Conservation (phyloP, 2,113 vertebrate species). For the Ammodytes marinus region DNA sequence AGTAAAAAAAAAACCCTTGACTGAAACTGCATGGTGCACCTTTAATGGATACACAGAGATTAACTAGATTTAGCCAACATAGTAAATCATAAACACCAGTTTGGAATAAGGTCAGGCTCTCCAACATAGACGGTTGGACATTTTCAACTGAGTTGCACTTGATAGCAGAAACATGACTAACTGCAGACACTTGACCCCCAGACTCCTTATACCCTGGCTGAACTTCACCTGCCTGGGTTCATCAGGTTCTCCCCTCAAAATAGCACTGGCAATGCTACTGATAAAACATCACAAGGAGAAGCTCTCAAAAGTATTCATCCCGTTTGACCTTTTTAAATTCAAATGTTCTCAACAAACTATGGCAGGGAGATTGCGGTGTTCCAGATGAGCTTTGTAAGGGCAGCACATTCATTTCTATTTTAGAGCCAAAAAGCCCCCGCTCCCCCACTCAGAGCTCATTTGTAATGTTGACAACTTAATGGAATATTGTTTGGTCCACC, state of each 20-base stretch:
- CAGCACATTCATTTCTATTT: background rate
- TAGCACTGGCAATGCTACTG: background rate
- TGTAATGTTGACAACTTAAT: conserved; percentile 4
- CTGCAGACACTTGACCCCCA: conserved; percentile 3
- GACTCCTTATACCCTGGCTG: background rate
- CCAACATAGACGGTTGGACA: background rate
- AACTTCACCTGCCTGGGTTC: background rate
- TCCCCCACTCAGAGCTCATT: conserved; percentile 1
- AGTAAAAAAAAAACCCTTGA: too few relatives aligned
- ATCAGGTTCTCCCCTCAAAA: background rate
- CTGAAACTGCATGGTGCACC: too few relatives aligned
- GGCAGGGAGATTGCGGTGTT: background rate
- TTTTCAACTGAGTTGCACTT: background rate
- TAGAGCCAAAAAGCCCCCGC: background rate
- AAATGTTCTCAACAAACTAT: background rate
- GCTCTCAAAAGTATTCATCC: background rate
- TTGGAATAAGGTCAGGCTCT: background rate
- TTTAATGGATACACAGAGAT: background rate
- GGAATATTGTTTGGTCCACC: background rate
- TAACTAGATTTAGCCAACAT: background rate
- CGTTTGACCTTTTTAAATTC: background rate
- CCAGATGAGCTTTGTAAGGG: background rate
- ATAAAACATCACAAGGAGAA: background rate
- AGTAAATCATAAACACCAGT: background rate
- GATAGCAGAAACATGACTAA: conserved; percentile 1